Percentiles rank a stretch among this genome's conserved stretches.
Evolutionary conservation across 2,888 invertebrate species (phyloP).

Genomic region (Scaptomyza polygonia): DNA sequence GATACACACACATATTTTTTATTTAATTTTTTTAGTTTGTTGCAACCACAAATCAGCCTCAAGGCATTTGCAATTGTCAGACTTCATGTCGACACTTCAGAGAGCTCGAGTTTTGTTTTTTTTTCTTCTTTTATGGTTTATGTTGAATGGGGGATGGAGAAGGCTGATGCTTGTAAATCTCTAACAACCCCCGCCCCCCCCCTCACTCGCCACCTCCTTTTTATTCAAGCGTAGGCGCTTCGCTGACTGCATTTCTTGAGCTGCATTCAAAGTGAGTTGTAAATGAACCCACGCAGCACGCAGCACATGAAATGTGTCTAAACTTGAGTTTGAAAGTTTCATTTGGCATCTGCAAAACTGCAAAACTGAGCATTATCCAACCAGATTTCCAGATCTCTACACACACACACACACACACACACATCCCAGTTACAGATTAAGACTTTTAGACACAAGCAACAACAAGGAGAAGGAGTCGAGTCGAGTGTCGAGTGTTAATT

Average conservation of each 20-base stretch:
- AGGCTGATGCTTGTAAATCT: constrained; percentile 25
- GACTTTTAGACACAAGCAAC: constrained; percentile 34
- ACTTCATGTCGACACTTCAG: constrained; percentile 76
- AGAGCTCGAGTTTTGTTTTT: constrained; percentile 11
- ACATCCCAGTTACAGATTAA: constrained; percentile 18
- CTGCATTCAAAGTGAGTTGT: constrained; percentile 68
- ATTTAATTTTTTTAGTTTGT: not conserved
- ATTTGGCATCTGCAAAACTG: constrained; percentile 21
- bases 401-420: no score
- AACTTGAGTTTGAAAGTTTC: constrained; percentile 50
- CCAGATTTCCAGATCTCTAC: constrained; percentile 20
- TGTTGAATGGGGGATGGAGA: constrained; percentile 2
- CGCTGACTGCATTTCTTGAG: constrained; percentile 8
- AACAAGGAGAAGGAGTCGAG: constrained; percentile 21
- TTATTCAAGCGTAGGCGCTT: constrained; percentile 55
- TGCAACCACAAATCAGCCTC: constrained; percentile 1
- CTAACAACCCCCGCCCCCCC: no score
- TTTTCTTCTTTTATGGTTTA: not conserved
- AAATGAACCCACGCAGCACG: constrained; percentile 76
- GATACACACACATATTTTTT: constrained; percentile 23
- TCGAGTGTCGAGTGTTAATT: constrained; percentile 68
- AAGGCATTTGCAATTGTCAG: constrained; percentile 71
- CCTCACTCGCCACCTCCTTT: not conserved
- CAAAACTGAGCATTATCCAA: constrained; percentile 45
- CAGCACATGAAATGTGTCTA: no score